Evolutionary conservation across 2,797 vertebrate genomes (phyloP).

Genomic region (Xiphophorus birchmanni): DNA sequence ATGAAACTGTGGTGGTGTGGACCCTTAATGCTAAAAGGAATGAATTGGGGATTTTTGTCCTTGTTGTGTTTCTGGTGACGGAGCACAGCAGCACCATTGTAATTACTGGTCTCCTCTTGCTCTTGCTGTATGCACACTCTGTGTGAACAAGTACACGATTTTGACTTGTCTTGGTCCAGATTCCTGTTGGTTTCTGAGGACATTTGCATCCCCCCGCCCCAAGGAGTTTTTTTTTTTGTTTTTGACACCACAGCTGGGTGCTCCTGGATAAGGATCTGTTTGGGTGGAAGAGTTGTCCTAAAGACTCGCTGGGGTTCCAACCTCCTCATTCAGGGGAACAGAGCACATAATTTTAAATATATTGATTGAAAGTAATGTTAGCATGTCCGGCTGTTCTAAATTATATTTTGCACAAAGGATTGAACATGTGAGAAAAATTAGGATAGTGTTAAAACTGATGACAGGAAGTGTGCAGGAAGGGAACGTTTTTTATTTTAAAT

Average conservation of each 20-base stretch:
- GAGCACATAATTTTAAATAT: slow-evolving; percentile 12
- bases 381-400: background rate
- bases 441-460: background rate
- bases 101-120: slow-evolving; percentile 31
- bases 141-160: slow-evolving; percentile 18
- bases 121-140: slow-evolving; percentile 28
- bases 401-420: background rate
- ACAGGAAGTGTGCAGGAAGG: background rate
- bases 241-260: slow-evolving; percentile 49
- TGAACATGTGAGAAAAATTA: background rate
- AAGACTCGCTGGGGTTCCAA: slow-evolving; percentile 7
- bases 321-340: slow-evolving; percentile 27
- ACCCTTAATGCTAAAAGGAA: slow-evolving; percentile 26
- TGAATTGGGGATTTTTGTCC: slow-evolving; percentile 42
- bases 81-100: slow-evolving; percentile 49
- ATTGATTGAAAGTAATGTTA: background rate
- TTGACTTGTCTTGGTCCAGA: slow-evolving; percentile 33
- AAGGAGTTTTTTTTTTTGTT: slow-evolving; percentile 18
- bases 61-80: slow-evolving; percentile 34
- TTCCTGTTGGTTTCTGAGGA: slow-evolving; percentile 38
- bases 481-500: background rate
- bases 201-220: background rate
- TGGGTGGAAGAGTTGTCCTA: slow-evolving; percentile 24
- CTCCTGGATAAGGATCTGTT: slow-evolving; percentile 40
- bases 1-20: slow-evolving; percentile 10